phyloP scores from a whole-genome alignment of 1,140 invertebrate genomes.

The Chironomus striatipennis region DNA sequence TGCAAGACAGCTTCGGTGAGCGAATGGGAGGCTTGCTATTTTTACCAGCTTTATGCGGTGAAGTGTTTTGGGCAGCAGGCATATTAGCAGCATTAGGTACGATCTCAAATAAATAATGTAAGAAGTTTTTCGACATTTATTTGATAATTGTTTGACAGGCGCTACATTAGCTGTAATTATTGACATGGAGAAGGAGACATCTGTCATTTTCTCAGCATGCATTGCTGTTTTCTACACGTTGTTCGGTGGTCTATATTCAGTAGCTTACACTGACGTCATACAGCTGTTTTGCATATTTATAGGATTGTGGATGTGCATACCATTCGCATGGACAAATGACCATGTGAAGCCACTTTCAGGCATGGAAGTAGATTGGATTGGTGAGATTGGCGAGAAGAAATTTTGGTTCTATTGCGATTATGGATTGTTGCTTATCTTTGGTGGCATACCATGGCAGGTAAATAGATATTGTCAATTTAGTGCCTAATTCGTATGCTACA shows the following conservation, averaged over 20 bases:
- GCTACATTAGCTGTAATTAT: conserved; percentile 94
- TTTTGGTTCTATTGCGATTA: conserved; percentile 84
- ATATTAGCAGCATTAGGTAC: conserved; percentile 87
- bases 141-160: conserved; percentile 44
- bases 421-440: conserved; percentile 85
- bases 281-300: conserved; percentile 98
- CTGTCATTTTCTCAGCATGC: conserved; percentile 89
- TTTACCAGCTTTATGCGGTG: conserved; percentile 91
- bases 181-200: conserved; percentile 84
- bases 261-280: conserved; percentile 98
- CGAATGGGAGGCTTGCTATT: conserved; percentile 95
- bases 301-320: conserved; percentile 96
- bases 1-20: conserved; percentile 91
- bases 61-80: conserved; percentile 96
- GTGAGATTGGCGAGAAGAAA: conserved; percentile 59
- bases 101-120: background rate
- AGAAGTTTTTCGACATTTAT: background rate
- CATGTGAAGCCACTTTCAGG: conserved; percentile 68
- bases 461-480: conserved; percentile 8
- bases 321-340: conserved; percentile 84
- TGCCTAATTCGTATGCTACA: background rate
- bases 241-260: conserved; percentile 94
- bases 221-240: conserved; percentile 97
- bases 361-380: conserved; percentile 86
- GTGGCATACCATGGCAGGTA: conserved; percentile 97